Evolutionary conservation across 2,888 invertebrate species (phyloP), one percentile per base, ranked within the genome.

Genomic region (Diaprepes abbreviatus): DNA sequence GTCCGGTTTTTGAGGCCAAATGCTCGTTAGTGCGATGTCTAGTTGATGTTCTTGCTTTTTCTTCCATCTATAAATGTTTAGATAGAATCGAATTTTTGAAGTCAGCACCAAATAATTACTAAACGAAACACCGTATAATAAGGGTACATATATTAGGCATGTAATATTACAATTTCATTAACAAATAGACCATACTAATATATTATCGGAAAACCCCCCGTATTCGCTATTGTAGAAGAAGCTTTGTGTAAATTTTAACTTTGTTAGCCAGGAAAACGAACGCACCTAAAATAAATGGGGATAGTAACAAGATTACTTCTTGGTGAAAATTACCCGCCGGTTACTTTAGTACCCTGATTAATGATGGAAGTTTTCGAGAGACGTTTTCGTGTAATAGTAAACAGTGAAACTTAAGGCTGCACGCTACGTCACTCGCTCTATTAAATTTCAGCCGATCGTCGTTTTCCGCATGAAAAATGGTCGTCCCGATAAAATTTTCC

Each of bases 391-490:
- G 55, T 55, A 55, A 55, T 14, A 55, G 36, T 55, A 55, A 55
- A 55, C 55, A 55, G 7, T 55, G 55, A 36, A 55, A 55, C 55
- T 38, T 35, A 14, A 24, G 21, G 21, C 55, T 10, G 36, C 55
- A 19, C 38, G 36, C 55, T 14, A 54, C 54, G 33, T 36, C 54
- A 54, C 19, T 16, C 31, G 54, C 33, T 54, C 54, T 54, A 55
- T 55, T 55, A 55, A 55, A 38, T 55, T 55, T 55, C 35, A 36
- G 21, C 17, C 19, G 55, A 33, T 38, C 33, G 50, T 55, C 55
- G 21, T 19, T 55, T 55, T 35, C 55, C 35, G 14, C 55, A 36
- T 55, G 55, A 55, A 55, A 55, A 55, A 55, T 55, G 55, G 55
- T 9, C 12, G 19, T 38, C 33, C 12, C 2, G 36, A 17, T 52